A percentile compares a stretch with the other conserved stretches of the same genome.
These are phyloP conservation scores for Anguilla pacifica DNA, from an alignment of 2,797 vertebrate species.

Conservation along the genomic window DNA sequence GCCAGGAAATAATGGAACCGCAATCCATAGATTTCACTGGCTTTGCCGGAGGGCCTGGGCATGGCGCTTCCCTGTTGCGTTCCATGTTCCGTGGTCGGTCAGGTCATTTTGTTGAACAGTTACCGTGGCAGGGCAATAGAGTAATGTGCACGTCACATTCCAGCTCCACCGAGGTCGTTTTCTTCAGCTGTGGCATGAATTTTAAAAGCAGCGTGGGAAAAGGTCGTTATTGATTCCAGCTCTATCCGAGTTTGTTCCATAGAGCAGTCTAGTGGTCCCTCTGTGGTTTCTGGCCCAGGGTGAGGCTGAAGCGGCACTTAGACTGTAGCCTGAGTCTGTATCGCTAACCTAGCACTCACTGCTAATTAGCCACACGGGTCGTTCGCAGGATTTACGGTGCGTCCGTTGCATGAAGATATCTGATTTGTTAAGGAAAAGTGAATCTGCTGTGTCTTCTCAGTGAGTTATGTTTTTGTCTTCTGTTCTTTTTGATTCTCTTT, in stretches of 20 bases:
- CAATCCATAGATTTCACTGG: constrained; percentile 35
- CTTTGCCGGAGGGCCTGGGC: constrained; percentile 28
- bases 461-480: neutral
- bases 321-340: constrained; percentile 12
- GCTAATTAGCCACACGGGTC: constrained; percentile 5
- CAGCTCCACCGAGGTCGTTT: neutral
- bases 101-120: constrained; percentile 8
- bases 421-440: neutral
- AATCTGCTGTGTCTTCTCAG: neutral
- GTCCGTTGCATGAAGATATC: neutral
- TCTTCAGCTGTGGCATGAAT: neutral
- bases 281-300: constrained; percentile 9
- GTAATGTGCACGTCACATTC: neutral
- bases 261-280: neutral
- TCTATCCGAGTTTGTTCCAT: neutral
- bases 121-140: neutral
- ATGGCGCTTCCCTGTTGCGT: neutral
- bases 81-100: constrained; percentile 10
- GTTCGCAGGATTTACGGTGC: neutral
- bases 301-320: neutral
- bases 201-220: neutral
- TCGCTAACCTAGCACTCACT: constrained; percentile 19
- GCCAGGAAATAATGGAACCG: constrained; percentile 27
- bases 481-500: neutral
- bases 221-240: neutral